These are phyloP conservation scores for Venustaconcha ellipsiformis DNA, from an alignment of 1,140 invertebrate genomes.

Conservation along the genomic window DNA sequence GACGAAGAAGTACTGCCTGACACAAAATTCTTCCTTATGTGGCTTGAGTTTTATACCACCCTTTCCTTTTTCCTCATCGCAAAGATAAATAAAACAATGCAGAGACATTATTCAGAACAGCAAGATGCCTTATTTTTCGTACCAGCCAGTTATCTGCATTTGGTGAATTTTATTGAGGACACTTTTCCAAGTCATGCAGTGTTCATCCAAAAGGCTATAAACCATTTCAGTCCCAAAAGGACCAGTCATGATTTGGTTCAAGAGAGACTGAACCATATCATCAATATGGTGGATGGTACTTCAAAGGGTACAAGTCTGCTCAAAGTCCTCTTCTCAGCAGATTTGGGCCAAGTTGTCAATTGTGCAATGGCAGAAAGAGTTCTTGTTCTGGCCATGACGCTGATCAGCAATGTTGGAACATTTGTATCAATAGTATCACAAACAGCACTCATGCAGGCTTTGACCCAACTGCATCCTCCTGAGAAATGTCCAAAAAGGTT, in stretches of 20 bases:
- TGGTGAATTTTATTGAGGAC: constrained; percentile 16
- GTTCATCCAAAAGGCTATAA: constrained; percentile 29
- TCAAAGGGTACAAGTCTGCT: too few relatives aligned
- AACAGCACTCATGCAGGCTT: constrained; percentile 21
- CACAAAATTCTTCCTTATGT: constrained; percentile 37
- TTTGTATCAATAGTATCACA: constrained; percentile 29
- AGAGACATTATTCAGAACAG: not conserved
- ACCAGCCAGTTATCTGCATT: constrained; percentile 34
- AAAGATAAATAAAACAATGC: constrained; percentile 27
- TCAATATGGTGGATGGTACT: too few relatives aligned
- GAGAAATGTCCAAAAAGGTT: constrained; percentile 21
- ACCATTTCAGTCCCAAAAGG: constrained; percentile 9
- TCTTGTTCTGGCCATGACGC: constrained; percentile 36
- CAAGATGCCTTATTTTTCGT: constrained; percentile 32
- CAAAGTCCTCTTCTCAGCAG: too few relatives aligned
- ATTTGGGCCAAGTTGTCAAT: too few relatives aligned
- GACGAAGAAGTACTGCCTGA: constrained; percentile 33
- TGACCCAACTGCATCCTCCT: constrained; percentile 27
- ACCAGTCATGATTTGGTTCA: too few relatives aligned
- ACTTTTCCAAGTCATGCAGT: constrained; percentile 24
- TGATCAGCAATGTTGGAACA: constrained; percentile 46
- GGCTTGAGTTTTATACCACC: constrained; percentile 48
- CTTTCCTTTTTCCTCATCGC: constrained; percentile 36
- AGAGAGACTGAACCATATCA: too few relatives aligned
- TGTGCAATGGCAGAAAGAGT: constrained; percentile 42